Evolutionary conservation across 1,140 invertebrate species (phyloP).

Genomic region (Littorina saxatilis): DNA sequence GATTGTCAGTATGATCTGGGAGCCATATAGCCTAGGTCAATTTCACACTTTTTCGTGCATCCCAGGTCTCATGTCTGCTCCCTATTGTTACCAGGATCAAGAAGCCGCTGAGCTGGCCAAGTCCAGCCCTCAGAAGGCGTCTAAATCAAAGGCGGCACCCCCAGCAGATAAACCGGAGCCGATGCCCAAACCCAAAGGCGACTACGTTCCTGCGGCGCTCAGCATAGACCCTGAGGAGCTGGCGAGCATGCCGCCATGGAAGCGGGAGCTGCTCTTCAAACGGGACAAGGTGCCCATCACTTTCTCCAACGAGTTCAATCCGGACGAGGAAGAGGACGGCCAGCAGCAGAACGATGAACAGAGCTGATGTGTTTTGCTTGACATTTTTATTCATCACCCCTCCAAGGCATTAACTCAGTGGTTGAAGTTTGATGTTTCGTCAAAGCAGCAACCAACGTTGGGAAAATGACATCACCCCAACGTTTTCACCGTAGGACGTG

Average conservation of each 20-base stretch:
- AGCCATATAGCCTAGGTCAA: too few relatives aligned
- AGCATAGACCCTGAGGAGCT: slow-evolving; percentile 54
- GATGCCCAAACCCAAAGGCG: slow-evolving; percentile 40
- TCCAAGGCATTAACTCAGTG: neutral
- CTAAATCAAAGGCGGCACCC: slow-evolving; percentile 31
- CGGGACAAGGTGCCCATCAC: slow-evolving; percentile 52
- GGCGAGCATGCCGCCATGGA: slow-evolving; percentile 57
- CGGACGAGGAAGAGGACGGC: slow-evolving; percentile 41
- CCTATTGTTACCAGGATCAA: slow-evolving; percentile 29
- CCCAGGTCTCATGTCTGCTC: too few relatives aligned
- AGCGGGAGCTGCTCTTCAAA: slow-evolving; percentile 52
- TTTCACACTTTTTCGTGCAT: too few relatives aligned
- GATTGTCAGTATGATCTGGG: too few relatives aligned
- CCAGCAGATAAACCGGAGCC: neutral
- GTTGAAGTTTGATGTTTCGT: neutral
- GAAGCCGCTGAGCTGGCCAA: slow-evolving; percentile 1
- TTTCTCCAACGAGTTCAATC: slow-evolving; percentile 55
- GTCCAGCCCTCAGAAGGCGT: neutral
- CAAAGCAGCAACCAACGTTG: too few relatives aligned
- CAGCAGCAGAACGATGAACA: neutral
- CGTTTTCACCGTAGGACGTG: too few relatives aligned
- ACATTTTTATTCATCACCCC: neutral
- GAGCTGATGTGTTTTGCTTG: slow-evolving; percentile 15
- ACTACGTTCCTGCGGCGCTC: slow-evolving; percentile 51
- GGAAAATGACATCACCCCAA: too few relatives aligned